Percentiles rank a stretch among this genome's conserved stretches.
Evolutionary conservation across 2,113 vertebrate species (phyloP).

Genomic region (Clarias batrachus): DNA sequence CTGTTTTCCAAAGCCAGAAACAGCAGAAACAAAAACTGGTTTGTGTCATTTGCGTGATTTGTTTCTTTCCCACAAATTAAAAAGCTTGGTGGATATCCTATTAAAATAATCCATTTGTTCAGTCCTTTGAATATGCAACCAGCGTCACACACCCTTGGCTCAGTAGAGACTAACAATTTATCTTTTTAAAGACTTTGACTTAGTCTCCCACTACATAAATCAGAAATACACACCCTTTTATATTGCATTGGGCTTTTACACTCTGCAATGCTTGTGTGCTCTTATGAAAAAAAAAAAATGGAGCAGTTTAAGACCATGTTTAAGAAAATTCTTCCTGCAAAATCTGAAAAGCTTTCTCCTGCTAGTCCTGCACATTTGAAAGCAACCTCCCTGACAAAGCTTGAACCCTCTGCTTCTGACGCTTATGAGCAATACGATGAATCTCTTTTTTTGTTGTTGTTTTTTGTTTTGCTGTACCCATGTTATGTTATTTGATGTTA

Average conservation of each 20-base stretch:
- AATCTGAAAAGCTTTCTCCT: not conserved
- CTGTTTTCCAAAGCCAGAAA: no score
- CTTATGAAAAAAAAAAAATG: not conserved
- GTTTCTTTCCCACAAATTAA: no score
- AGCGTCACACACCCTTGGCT: not conserved
- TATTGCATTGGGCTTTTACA: not conserved
- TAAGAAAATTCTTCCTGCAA: not conserved
- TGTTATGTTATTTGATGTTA: no score
- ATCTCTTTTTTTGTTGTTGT: not conserved
- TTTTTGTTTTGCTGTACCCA: no score
- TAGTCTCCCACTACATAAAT: not conserved
- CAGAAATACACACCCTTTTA: not conserved
- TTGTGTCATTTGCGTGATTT: no score
- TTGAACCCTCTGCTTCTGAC: no score
- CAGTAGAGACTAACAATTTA: not conserved
- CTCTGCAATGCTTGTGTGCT: not conserved
- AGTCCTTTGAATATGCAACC: no score
- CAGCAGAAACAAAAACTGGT: no score
- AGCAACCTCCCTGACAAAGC: no score
- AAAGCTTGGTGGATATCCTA: no score
- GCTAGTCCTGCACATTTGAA: not conserved
- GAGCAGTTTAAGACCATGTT: not conserved
- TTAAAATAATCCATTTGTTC: no score
- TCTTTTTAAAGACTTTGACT: slow-evolving; percentile 2
- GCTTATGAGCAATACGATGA: not conserved